Conservation (phyloP, 2,888 invertebrate genomes). For the Chymomyza caudatula region DNA sequence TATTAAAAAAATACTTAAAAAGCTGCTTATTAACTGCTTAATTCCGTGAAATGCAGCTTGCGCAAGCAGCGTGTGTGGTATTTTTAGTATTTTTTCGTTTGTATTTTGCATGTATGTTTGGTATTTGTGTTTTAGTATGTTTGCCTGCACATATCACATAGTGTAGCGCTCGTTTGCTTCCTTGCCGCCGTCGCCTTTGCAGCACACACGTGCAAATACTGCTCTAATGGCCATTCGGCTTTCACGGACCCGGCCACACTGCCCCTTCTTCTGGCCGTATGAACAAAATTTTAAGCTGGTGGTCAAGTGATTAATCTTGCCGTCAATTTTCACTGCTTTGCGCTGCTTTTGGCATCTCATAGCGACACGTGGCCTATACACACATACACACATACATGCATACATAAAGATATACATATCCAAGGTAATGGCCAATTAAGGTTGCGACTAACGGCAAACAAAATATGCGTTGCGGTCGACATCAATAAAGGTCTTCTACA, state of each 20-base stretch:
- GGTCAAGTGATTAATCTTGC: conserved; percentile 73
- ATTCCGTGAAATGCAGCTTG: neutral
- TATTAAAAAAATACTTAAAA: neutral
- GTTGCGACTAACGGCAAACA: neutral
- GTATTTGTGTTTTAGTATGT: conserved; percentile 12
- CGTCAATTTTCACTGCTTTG: conserved; percentile 13
- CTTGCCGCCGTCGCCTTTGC: neutral
- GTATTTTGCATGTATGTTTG: conserved; percentile 6
- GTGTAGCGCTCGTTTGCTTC: neutral
- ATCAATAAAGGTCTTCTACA: neutral
- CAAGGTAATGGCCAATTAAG: conserved; percentile 4
- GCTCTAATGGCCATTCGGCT: conserved; percentile 5
- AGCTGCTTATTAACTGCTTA: neutral
- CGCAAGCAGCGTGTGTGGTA: neutral
- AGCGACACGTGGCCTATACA: neutral
- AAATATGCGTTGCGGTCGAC: neutral
- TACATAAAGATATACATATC: neutral
- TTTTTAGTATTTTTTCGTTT: neutral
- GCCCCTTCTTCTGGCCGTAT: conserved; percentile 62
- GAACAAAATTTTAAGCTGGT: conserved; percentile 77
- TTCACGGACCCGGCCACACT: conserved; percentile 67
- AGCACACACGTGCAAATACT: neutral
- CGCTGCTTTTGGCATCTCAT: neutral
- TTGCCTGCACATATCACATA: neutral
- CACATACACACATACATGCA: neutral